phyloP scores from a whole-genome alignment of 2,113 vertebrate genomes.

The Saguinus imperator region DNA sequence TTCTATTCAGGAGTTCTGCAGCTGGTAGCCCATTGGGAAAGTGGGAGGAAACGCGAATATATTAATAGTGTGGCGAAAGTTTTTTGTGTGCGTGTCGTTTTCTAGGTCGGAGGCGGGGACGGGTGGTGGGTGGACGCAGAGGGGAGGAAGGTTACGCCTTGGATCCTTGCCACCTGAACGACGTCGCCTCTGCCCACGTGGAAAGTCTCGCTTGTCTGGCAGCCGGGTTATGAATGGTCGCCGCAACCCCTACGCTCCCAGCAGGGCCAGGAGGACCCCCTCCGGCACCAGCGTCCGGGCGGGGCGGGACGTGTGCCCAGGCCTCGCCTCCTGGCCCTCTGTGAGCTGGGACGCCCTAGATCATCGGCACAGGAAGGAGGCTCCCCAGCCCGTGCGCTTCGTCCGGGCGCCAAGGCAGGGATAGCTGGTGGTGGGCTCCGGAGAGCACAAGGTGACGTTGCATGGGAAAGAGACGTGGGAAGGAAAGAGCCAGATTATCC shows the following conservation, averaged over 20 bases:
- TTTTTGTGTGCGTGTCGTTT: constrained; percentile 76
- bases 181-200: constrained; percentile 52
- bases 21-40: constrained; percentile 94
- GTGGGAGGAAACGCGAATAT: constrained; percentile 90
- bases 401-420: accelerated
- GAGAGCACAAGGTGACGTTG: neutral
- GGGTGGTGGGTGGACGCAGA: constrained; percentile 42
- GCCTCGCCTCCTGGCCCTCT: constrained; percentile 51
- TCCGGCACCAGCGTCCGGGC: neutral
- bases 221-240: constrained; percentile 29
- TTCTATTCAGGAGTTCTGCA: constrained; percentile 93
- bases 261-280: neutral
- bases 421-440: neutral
- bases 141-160: constrained; percentile 74
- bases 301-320: constrained; percentile 57
- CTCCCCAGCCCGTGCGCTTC: accelerated
- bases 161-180: constrained; percentile 77
- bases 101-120: constrained; percentile 52
- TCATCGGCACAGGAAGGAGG: neutral
- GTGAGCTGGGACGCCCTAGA: constrained; percentile 55
- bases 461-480: neutral
- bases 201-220: constrained; percentile 58
- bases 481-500: neutral
- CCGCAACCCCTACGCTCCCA: neutral
- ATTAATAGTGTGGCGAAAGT: constrained; percentile 85